A percentile compares a stretch with the other conserved stretches of the same genome.
phyloP scores from a whole-genome alignment of 2,888 invertebrate species.

The Ochropleura leucogaster region DNA sequence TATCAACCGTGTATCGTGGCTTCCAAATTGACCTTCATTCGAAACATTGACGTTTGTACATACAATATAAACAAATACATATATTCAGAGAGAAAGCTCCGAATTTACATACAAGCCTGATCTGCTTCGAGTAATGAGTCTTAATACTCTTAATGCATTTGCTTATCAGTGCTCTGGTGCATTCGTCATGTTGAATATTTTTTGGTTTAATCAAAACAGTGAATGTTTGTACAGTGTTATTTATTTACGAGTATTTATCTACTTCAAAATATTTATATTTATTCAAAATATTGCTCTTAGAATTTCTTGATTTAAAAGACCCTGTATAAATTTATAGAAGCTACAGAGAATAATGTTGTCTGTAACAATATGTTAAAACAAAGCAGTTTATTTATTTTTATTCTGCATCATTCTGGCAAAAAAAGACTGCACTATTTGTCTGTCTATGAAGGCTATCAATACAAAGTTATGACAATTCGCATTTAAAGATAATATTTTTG shows the following conservation, averaged over 20 bases:
- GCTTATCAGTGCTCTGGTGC: constrained; percentile 67
- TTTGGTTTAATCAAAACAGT: constrained; percentile 43
- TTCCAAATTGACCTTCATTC: constrained; percentile 44
- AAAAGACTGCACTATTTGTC: too few species aligned
- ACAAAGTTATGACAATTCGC: too few species aligned
- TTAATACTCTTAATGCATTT: constrained; percentile 71
- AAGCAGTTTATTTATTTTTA: too few species aligned
- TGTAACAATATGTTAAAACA: too few species aligned
- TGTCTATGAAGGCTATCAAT: too few species aligned
- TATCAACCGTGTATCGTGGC: constrained; percentile 27
- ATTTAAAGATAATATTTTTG: too few species aligned
- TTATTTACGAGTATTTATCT: constrained; percentile 5
- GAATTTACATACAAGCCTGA: constrained; percentile 65
- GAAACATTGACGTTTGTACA: constrained; percentile 30
- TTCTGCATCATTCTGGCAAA: too few species aligned
- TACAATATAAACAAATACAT: not conserved
- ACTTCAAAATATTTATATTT: constrained; percentile 1
- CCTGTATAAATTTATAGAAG: not conserved
- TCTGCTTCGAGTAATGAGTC: constrained; percentile 67
- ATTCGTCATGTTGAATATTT: constrained; percentile 59
- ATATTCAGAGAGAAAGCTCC: constrained; percentile 62
- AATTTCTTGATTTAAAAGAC: not conserved
- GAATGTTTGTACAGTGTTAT: constrained; percentile 1
- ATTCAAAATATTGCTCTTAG: not conserved
- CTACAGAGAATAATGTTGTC: too few species aligned